Conservation (phyloP, 2,113 vertebrate genomes). For the Periophthalmodon schlosseri region DNA sequence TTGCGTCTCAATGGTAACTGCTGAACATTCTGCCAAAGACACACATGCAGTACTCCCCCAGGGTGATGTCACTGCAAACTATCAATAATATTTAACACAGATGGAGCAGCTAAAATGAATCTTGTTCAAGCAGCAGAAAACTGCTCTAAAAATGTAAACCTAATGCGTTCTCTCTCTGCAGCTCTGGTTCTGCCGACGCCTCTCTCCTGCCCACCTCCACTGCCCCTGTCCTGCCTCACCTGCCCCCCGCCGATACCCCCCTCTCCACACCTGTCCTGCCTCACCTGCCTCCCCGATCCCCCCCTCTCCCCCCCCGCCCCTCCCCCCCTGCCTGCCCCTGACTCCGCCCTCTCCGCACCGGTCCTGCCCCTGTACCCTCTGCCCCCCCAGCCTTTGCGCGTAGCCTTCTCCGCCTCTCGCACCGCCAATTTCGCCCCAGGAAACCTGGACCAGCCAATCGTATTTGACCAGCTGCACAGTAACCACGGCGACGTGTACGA, state of each 20-base stretch:
- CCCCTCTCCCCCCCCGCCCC: constrained; percentile 77
- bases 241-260: constrained; percentile 42
- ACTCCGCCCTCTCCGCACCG: constrained; percentile 71
- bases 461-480: constrained; percentile 92
- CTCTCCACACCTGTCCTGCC: constrained; percentile 57
- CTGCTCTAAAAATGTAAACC: no score
- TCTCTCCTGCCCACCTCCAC: background rate
- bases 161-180: background rate
- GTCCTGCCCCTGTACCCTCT: constrained; percentile 85
- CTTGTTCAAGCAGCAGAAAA: no score
- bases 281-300: constrained; percentile 45
- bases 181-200: background rate
- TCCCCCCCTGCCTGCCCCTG: constrained; percentile 69
- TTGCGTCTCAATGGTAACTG: no score
- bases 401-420: constrained; percentile 92
- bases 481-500: constrained; percentile 94
- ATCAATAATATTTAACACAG: no score
- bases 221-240: constrained; percentile 65
- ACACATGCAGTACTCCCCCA: no score
- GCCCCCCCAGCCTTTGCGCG: constrained; percentile 87
- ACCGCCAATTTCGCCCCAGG: constrained; percentile 93
- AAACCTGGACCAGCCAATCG: constrained; percentile 95
- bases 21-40: no score
- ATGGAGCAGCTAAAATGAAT: no score
- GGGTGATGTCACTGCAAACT: no score